Evolutionary conservation across 1,140 invertebrate species (phyloP), one percentile per base, ranked within the genome.

Genomic region (Phthorimaea operculella): DNA sequence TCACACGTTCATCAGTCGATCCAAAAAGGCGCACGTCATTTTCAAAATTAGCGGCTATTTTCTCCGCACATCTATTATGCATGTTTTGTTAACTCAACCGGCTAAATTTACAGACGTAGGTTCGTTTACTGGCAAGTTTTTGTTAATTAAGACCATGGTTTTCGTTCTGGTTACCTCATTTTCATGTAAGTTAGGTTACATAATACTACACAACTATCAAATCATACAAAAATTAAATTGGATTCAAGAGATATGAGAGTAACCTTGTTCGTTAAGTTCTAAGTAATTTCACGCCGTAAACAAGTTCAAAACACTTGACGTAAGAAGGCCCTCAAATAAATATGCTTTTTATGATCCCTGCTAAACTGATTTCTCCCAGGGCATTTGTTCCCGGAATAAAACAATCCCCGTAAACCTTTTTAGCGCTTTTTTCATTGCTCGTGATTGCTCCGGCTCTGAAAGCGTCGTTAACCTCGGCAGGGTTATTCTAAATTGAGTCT

Each of bases 1-100:
- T 64, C 54, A 52, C 54, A 51, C 52, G 53, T 50, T 59, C 55
- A 59, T 62, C 58, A 62, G 21, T 28, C 21, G 47, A 33, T 54
- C 44, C 50, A 52, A 58, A 60, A 64, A 53, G 51, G 54, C 16
- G 10, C 50, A 51, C 21, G 21, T 51, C 34, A 18, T 52, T 52
- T 52, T 44, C 9, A 11, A 42, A 36, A 52, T 39, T 42, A 42
- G 51, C 14, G 7, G 5, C 36, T 34, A 42, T 52, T 42, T 18
- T 39, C 36, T 3, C 15, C 9, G 21, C 42, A 16, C 15, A 12
- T 18, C 12, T 17, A 11, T 36, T 52, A 39, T 39, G 36, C 15
- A 3, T 14, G 44, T 47, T 47, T 47, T 47, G n/a, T n/a, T 47
- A 1, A 47, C 16, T 47, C 44, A 47, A 2, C 44, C 36, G 10